Percentiles rank a stretch among this genome's conserved stretches.
phyloP scores from a whole-genome alignment of 2,113 vertebrate species.

The Sylvietta virens region DNA sequence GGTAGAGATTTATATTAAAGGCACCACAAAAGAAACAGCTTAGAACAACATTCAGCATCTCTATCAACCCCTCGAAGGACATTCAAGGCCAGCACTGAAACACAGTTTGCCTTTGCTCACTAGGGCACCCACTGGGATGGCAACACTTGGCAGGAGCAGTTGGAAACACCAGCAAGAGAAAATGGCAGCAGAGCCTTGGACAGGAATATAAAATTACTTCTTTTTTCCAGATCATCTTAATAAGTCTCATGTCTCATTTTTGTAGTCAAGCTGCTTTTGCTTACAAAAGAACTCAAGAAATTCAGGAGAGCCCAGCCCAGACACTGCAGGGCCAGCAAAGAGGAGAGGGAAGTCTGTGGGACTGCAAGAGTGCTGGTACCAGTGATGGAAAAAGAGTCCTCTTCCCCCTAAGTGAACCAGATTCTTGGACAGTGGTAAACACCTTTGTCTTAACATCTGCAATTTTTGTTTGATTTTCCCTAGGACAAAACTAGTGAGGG shows the following conservation, averaged over 20 bases:
- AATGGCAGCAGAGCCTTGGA: background rate
- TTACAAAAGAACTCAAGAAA: background rate
- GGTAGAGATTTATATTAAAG: slow-evolving; percentile 60
- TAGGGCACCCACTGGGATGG: background rate
- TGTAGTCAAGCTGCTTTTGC: background rate
- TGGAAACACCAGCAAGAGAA: background rate
- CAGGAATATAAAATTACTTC: background rate
- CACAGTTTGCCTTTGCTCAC: background rate
- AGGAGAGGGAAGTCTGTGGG: background rate
- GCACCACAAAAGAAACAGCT: slow-evolving; percentile 55
- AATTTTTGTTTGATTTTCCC: background rate
- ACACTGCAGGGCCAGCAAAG: background rate
- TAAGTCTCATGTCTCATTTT: background rate
- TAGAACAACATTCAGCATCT: slow-evolving; percentile 52
- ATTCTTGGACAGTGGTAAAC: background rate
- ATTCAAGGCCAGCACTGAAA: slow-evolving; percentile 12
- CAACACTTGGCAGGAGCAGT: background rate
- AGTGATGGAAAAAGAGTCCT: background rate
- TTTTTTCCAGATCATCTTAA: background rate
- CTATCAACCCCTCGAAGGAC: slow-evolving; percentile 28
- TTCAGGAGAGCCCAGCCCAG: background rate
- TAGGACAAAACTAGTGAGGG: background rate
- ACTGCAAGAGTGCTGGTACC: background rate
- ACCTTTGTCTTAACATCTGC: background rate
- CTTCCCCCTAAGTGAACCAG: background rate